Evolutionary conservation across 1,140 invertebrate species (phyloP), one percentile per base, ranked within the genome.

Genomic region (Brachionus asplanchnoidis): DNA sequence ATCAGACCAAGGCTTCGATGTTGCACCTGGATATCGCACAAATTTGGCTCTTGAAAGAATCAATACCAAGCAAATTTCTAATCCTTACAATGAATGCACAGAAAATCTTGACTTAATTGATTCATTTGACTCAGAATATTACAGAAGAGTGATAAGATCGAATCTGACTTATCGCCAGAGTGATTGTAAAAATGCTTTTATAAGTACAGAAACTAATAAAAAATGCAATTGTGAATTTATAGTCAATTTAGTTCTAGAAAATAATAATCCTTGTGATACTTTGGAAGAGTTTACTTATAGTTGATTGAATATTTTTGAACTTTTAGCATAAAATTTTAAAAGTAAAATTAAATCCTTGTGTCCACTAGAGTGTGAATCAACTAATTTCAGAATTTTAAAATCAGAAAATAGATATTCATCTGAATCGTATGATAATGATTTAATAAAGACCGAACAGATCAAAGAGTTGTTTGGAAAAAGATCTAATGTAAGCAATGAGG

Each of bases 321-420:
- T 77, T 20, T 3, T 46, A 0, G 2, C 23, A 77, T 23, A 1
- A 11, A 50, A 77, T 50, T 50, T 14, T 17, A 77, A 77, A 12
- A 26, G 6, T 17, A 26, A 50, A 28, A 3, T 77, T 4, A 26
- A 77, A 50, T 6, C 11, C 8, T 12, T 28, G 9, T 82, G 79
- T 68, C 79, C 79, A 42, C 40, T 82, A 26, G 79, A 82, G 12
- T 82, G 79, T 65, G 32, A 65, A 17, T n/a, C 79, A 65, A 17
- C 40, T 1, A 82, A 23, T 12, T 82, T 36, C 17, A 23, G 40
- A 17, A 36, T 44, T 12, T 65, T 20, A 12, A 82, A 65, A 65
- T 82, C 79, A 65, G 40, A 50, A 26, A 46, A 23, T 20, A 77
- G 26, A n/a, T 77, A 77, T 50, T 44, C 73, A 50, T 46, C 42